These are phyloP conservation scores for Ligdia adustata DNA, from an alignment of 2,888 invertebrate genomes.

Conservation along the genomic window DNA sequence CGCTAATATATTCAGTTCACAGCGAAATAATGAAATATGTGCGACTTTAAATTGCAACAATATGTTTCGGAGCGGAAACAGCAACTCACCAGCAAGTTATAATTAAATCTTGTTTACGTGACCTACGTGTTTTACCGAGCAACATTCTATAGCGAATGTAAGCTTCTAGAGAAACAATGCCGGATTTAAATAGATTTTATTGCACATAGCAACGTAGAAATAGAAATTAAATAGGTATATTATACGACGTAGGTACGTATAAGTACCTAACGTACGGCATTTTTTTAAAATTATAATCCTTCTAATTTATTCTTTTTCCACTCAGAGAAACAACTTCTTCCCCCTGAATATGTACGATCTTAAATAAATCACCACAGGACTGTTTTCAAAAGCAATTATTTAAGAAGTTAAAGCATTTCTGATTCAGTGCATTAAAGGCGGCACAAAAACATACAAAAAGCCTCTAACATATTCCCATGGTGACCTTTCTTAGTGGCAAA, in stretches of 20 bases:
- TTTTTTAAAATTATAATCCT: too few relatives aligned
- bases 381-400: conserved; percentile 3
- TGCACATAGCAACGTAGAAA: conserved; percentile 4
- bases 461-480: conserved; percentile 1
- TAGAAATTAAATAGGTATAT: conserved; percentile 2
- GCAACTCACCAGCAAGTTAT: conserved; percentile 44
- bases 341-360: not conserved
- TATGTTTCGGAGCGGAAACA: conserved; percentile 34
- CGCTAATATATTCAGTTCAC: conserved; percentile 43
- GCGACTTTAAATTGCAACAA: conserved; percentile 38
- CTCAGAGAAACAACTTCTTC: not conserved
- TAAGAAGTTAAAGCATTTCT: conserved; percentile 8
- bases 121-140: conserved; percentile 32
- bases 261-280: too few relatives aligned
- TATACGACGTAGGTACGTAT: too few relatives aligned
- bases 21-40: conserved; percentile 38
- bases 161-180: conserved; percentile 23
- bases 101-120: conserved; percentile 56
- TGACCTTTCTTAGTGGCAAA: conserved; percentile 13
- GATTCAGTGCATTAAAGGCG: conserved; percentile 3
- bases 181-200: conserved; percentile 15
- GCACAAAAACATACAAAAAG: conserved; percentile 5
- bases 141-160: conserved; percentile 16
- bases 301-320: too few relatives aligned
- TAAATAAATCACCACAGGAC: too few relatives aligned